phyloP scores from a whole-genome alignment of 2,113 vertebrate genomes.

The Ovibos moschatus region DNA sequence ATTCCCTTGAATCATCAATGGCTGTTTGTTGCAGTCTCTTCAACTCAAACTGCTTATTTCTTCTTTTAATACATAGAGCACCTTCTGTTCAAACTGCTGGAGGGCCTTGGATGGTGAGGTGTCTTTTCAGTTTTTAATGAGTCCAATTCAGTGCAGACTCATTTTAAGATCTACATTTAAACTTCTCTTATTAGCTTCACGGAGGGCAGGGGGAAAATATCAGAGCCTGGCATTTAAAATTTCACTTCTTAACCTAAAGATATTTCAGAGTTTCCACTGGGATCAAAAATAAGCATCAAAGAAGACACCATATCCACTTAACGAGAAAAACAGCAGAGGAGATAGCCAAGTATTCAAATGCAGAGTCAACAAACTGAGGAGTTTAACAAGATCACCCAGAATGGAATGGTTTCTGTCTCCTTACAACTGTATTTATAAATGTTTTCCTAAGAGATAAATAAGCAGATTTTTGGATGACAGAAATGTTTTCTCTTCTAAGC shows the following conservation, averaged over 20 bases:
- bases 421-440: neutral
- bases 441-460: neutral
- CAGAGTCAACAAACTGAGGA: neutral
- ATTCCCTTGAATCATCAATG: neutral
- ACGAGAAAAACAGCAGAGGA: neutral
- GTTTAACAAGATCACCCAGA: neutral
- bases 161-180: neutral
- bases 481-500: neutral
- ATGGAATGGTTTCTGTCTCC: neutral
- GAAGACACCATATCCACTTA: neutral
- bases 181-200: conserved; percentile 3
- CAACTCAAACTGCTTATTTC: conserved; percentile 14
- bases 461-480: conserved; percentile 11
- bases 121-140: conserved; percentile 54
- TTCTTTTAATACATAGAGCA: conserved; percentile 37
- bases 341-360: rapidly evolving
- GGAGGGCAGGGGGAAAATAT: rapidly evolving
- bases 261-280: neutral
- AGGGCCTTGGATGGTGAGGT: conserved; percentile 15
- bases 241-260: neutral
- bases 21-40: neutral
- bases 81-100: conserved; percentile 18
- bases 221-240: neutral
- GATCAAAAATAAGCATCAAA: neutral
- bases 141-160: neutral